Evolutionary conservation across 2,797 vertebrate species (phyloP).

Genomic region (Sebastolobus alascanus): DNA sequence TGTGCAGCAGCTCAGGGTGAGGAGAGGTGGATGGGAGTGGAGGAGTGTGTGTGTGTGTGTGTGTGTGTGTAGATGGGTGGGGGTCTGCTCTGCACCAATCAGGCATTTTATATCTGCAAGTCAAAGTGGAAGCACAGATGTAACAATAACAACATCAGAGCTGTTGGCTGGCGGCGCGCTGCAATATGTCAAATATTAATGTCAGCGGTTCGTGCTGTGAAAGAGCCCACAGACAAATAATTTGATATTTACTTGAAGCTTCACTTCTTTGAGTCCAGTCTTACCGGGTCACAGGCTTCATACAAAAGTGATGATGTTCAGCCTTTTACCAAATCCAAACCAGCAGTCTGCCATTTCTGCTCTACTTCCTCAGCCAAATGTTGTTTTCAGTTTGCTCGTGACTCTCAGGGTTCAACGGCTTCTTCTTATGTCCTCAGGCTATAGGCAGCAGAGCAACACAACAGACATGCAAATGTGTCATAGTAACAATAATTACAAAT

Average conservation of each 20-base stretch:
- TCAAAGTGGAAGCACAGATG: conserved; percentile 42
- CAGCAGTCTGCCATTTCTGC: conserved; percentile 68
- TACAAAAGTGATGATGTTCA: conserved; percentile 31
- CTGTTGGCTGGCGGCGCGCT: conserved; percentile 48
- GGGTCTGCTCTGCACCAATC: conserved; percentile 61
- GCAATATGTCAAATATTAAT: conserved; percentile 68
- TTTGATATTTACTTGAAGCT: conserved; percentile 53
- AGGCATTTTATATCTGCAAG: conserved; percentile 37
- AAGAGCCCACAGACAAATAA: conserved; percentile 37
- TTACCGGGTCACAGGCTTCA: conserved; percentile 54
- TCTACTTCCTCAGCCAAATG: conserved; percentile 70
- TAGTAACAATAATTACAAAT: neutral
- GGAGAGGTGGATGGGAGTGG: conserved; percentile 38
- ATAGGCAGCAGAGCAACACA: conserved; percentile 31
- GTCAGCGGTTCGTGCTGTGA: conserved; percentile 30
- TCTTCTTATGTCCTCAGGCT: conserved; percentile 42
- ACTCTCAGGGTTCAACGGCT: conserved; percentile 54
- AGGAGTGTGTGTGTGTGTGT: neutral
- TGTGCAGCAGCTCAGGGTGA: conserved; percentile 63
- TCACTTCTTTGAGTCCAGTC: conserved; percentile 5
- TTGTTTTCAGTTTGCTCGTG: conserved; percentile 34
- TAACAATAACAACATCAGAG: conserved; percentile 41
- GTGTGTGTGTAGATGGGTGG: conserved; percentile 18
- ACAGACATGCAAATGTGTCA: conserved; percentile 14
- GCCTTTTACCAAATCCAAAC: conserved; percentile 38